Evolutionary conservation across 2,888 invertebrate species (phyloP).

Genomic region (Carcina quercana): DNA sequence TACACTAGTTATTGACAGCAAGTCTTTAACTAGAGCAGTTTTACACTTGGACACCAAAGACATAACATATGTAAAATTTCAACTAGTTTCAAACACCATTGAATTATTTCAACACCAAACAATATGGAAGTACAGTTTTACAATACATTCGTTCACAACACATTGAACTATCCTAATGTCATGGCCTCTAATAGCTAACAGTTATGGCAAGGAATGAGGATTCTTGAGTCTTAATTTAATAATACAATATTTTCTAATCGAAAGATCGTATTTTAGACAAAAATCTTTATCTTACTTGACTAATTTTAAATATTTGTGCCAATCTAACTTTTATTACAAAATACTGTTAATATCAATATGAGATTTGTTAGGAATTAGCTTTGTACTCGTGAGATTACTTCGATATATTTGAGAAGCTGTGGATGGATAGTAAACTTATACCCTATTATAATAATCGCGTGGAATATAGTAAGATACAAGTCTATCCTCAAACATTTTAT

Average conservation of each 20-base stretch:
- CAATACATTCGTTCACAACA: conserved; percentile 11
- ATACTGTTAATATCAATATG: conserved; percentile 5
- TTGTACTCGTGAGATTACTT: conserved; percentile 8
- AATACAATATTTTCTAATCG: too few species aligned
- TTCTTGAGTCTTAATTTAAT: too few species aligned
- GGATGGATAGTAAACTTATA: conserved; percentile 5
- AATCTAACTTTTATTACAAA: conserved; percentile 3
- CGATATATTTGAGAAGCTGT: conserved; percentile 3
- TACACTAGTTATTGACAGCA: too few species aligned
- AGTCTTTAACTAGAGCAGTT: too few species aligned
- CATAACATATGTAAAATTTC: conserved; percentile 17
- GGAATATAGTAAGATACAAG: too few species aligned
- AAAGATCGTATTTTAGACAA: too few species aligned
- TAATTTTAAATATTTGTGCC: conserved; percentile 1
- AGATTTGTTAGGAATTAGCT: conserved; percentile 7
- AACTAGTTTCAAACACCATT: conserved; percentile 2
- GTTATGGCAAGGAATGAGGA: conserved; percentile 29
- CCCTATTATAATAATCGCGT: too few species aligned
- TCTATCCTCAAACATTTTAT: too few species aligned
- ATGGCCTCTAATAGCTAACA: conserved; percentile 18
- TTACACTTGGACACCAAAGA: conserved; percentile 23
- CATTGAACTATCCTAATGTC: conserved; percentile 15
- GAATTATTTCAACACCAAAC: conserved; percentile 4
- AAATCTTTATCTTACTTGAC: background rate
- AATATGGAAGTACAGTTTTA: conserved; percentile 14